A percentile compares a stretch with the other conserved stretches of the same genome.
Evolutionary conservation across 2,888 invertebrate genomes (phyloP).

Genomic region (Ophion ventricosus): DNA sequence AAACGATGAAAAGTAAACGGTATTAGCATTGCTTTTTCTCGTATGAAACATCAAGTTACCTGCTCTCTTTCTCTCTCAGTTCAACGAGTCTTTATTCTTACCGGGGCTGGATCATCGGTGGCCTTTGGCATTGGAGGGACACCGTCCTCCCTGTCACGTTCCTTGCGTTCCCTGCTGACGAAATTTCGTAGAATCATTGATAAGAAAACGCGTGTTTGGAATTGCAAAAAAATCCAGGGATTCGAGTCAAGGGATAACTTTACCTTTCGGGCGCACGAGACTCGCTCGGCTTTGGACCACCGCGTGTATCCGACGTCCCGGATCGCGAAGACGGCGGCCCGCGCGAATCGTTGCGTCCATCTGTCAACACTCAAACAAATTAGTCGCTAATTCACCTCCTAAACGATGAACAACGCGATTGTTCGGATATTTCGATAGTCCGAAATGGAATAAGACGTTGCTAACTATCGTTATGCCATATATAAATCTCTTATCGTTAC

Average conservation of each 20-base stretch:
- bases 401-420: too few relatives aligned
- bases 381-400: background rate
- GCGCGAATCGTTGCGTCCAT: conserved; percentile 72
- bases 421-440: too few relatives aligned
- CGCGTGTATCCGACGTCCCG: conserved; percentile 68
- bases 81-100: conserved; percentile 81
- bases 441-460: background rate
- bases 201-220: background rate
- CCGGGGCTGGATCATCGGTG: conserved; percentile 90
- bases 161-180: conserved; percentile 74
- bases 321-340: conserved; percentile 67
- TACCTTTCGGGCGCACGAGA: conserved; percentile 75
- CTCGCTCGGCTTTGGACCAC: conserved; percentile 69
- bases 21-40: background rate
- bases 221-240: background rate
- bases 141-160: conserved; percentile 79
- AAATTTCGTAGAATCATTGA: background rate
- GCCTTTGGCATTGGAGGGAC: conserved; percentile 88
- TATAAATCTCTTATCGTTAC: too few relatives aligned
- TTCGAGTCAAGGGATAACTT: background rate
- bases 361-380: conserved; percentile 46
- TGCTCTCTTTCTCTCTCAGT: background rate
- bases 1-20: background rate
- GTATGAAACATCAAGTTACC: background rate
- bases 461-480: too few relatives aligned